Base-by-base conservation (phyloP, 1,140 invertebrate species). In the Homarus americanus region DNA sequence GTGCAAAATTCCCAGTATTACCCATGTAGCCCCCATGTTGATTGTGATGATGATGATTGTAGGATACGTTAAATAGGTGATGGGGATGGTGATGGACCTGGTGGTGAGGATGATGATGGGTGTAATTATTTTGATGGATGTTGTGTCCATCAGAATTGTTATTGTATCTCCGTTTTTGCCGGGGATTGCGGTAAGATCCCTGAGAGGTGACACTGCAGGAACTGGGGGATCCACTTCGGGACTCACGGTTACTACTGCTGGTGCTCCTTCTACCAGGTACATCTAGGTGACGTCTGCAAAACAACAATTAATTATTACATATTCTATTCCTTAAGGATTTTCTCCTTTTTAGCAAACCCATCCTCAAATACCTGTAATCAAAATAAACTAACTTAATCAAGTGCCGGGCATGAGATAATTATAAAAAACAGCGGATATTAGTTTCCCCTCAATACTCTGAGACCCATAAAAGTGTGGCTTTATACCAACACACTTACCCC, bases 221-320 rank as follows among this genome's bases (percentile, higher is more conserved):
- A 72, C 84, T 87, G 28, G 91, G 85, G 10, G 91, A 91, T n/a
- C 73, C 44, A 69, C 91, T 91, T 69, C 84, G 91, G 7, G 41
- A 87, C 63, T 87, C 84, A 34, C 78, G 32, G n/a, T 69, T 91
- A 40, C 82, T 89, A 36, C 40, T 82, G 58, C 24, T 66, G 32
- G 49, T 44, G 40, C 76, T 69, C 5, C 76, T 80, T 1, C 40
- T 80, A 15, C 9, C 87, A 66, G 86, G 75, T 41, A 69, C 76
- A 66, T 72, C 87, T 41, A 88, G 49, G 58, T 82, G 79, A 53
- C 87, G 66, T 72, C 87, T 88, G 87, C 24, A 88, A 75, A 15
- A 40, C n/a, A 34, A 32, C 24, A 38, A 32, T 20, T 28, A 58
- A 5, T n/a, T 40, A 34, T 1, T 20, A 7, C 12, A 49, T 49